phyloP scores from a whole-genome alignment of 1,140 invertebrate genomes.

The Aphelinus atriplicis region DNA sequence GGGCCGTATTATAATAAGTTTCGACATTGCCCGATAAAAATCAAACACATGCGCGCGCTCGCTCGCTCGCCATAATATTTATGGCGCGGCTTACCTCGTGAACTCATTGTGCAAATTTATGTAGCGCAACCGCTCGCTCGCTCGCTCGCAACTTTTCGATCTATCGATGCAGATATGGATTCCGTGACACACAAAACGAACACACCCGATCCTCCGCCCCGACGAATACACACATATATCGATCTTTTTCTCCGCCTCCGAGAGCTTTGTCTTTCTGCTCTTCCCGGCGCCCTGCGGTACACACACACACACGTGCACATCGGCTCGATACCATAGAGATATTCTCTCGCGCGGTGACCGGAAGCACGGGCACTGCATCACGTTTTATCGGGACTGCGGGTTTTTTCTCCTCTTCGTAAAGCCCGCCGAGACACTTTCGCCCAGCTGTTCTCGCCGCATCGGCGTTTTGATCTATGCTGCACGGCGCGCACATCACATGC shows the following conservation, averaged over 20 bases:
- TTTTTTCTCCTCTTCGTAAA: conserved; percentile 1
- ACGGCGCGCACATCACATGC: no score
- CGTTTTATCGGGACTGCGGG: conserved; percentile 18
- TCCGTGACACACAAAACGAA: conserved; percentile 21
- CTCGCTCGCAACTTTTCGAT: background rate
- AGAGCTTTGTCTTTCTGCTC: no score
- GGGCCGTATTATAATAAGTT: conserved; percentile 14
- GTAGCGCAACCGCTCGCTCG: background rate
- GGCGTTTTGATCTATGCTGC: no score
- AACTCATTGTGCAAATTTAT: conserved; percentile 14
- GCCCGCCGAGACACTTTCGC: background rate
- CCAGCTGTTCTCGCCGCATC: background rate
- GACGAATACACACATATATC: no score
- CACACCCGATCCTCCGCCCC: no score
- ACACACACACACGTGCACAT: no score
- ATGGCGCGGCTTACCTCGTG: background rate
- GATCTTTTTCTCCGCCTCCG: no score
- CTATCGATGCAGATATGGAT: conserved; percentile 31
- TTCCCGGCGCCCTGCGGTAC: no score
- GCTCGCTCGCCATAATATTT: background rate
- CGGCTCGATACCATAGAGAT: background rate
- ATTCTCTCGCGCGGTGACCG: conserved; percentile 13
- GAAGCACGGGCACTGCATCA: conserved; percentile 24
- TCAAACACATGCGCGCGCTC: background rate
- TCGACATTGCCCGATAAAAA: conserved; percentile 16